Percentiles rank a stretch among this genome's conserved stretches.
phyloP scores from a whole-genome alignment of 2,113 vertebrate genomes.

The Crypturellus undulatus region DNA sequence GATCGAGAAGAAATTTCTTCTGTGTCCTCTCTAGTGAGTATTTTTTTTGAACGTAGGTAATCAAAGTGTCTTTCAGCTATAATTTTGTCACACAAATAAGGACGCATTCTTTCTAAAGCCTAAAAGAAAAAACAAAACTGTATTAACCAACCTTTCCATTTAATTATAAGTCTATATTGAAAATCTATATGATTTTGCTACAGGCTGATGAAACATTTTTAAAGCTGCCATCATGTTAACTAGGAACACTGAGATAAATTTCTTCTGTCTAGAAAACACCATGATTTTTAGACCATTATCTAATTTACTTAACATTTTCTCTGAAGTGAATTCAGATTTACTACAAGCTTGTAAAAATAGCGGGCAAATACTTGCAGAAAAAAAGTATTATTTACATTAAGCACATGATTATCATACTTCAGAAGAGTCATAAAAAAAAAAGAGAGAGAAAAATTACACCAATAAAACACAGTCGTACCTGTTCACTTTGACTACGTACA shows the following conservation, averaged over 20 bases:
- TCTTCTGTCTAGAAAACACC: not conserved
- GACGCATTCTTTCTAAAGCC: slow-evolving; percentile 87
- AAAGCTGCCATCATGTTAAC: not conserved
- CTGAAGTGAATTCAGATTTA: not conserved
- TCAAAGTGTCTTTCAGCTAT: slow-evolving; percentile 95
- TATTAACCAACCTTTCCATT: not conserved
- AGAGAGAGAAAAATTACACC: not conserved
- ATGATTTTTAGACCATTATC: rapidly evolving
- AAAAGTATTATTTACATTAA: not conserved
- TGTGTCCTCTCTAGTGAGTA: slow-evolving; percentile 92
- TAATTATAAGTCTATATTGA: not conserved
- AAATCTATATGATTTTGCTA: not conserved
- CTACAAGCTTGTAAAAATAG: not conserved
- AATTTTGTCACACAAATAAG: slow-evolving; percentile 93
- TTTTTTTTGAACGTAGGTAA: slow-evolving; percentile 92
- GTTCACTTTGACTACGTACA: not conserved
- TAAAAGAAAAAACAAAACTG: slow-evolving; percentile 57
- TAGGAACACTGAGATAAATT: too few relatives aligned
- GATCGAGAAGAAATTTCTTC: slow-evolving; percentile 93
- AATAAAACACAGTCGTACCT: not conserved
- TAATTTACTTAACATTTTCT: not conserved
- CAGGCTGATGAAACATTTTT: not conserved
- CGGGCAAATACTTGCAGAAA: not conserved
- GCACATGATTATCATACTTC: not conserved
- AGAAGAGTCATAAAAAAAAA: not conserved